These are phyloP conservation scores for Neelides sp. DNA, from an alignment of 1,140 invertebrate genomes.

Conservation along the genomic window DNA sequence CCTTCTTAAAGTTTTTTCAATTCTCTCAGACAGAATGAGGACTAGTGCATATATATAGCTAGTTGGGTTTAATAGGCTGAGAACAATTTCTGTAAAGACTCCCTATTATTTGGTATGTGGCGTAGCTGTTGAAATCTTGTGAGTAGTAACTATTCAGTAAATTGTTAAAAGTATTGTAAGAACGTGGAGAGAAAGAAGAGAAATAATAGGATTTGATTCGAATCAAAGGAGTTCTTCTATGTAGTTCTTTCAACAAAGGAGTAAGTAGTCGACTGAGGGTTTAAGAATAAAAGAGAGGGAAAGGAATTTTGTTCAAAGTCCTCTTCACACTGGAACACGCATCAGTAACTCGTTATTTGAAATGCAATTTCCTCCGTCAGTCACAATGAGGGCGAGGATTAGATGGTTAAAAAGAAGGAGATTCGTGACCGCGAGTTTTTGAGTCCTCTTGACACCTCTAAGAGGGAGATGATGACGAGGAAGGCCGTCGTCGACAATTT, in stretches of 20 bases:
- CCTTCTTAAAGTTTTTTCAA: too few relatives aligned
- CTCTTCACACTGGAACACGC: conserved; percentile 12
- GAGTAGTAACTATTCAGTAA: too few relatives aligned
- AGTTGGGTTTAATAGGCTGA: too few relatives aligned
- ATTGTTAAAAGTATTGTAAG: too few relatives aligned
- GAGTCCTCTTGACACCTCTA: neutral
- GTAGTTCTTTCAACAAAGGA: neutral
- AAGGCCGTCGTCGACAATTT: neutral
- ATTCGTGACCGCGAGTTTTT: conserved; percentile 16
- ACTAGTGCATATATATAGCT: too few relatives aligned
- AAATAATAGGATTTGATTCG: too few relatives aligned
- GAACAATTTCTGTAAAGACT: too few relatives aligned
- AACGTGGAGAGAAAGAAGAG: too few relatives aligned
- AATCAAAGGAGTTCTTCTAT: too few relatives aligned
- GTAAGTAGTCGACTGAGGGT: neutral
- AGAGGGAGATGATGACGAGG: neutral
- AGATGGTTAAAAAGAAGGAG: neutral
- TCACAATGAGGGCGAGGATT: conserved; percentile 15
- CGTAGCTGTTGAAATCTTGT: too few relatives aligned
- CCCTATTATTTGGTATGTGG: too few relatives aligned
- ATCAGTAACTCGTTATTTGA: conserved; percentile 28
- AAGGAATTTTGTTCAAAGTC: neutral
- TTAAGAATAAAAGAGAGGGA: neutral
- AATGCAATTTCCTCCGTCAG: conserved; percentile 29
- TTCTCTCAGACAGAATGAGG: too few relatives aligned